Percentiles rank a stretch among this genome's conserved stretches.
Conservation (phyloP, 2,888 invertebrate species). For the Acholoe squamosa region DNA sequence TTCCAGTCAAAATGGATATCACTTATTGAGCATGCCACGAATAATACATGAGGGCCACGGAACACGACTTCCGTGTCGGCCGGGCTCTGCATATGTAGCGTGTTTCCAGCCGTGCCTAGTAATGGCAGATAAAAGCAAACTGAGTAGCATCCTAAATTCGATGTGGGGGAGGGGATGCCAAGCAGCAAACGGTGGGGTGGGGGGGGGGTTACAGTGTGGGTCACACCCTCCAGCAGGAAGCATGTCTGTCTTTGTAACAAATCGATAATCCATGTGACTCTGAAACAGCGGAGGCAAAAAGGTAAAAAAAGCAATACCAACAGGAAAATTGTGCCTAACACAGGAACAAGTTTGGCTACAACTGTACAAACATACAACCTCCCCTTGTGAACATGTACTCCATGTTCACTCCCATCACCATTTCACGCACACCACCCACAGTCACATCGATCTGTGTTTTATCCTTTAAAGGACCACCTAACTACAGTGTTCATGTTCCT, state of each 20-base stretch:
- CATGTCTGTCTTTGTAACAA: neutral
- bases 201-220: neutral
- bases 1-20: neutral
- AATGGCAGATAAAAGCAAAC: constrained; percentile 41
- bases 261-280: constrained; percentile 17
- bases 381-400: too few species aligned
- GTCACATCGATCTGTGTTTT: too few species aligned
- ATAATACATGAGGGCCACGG: constrained; percentile 1
- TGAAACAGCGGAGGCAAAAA: too few species aligned
- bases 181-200: too few species aligned
- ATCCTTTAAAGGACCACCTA: too few species aligned
- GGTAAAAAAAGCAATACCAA: too few species aligned
- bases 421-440: too few species aligned
- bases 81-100: neutral
- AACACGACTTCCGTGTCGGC: constrained; percentile 32
- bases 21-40: constrained; percentile 1
- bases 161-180: neutral
- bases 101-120: neutral
- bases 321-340: too few species aligned
- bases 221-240: neutral
- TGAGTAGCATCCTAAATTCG: constrained; percentile 25
- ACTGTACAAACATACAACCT: too few species aligned
- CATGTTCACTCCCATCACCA: too few species aligned
- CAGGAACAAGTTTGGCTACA: too few species aligned
- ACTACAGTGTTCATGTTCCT: too few species aligned